Base-by-base conservation (phyloP, 2,113 vertebrate genomes). In the Anolis sagrei region DNA sequence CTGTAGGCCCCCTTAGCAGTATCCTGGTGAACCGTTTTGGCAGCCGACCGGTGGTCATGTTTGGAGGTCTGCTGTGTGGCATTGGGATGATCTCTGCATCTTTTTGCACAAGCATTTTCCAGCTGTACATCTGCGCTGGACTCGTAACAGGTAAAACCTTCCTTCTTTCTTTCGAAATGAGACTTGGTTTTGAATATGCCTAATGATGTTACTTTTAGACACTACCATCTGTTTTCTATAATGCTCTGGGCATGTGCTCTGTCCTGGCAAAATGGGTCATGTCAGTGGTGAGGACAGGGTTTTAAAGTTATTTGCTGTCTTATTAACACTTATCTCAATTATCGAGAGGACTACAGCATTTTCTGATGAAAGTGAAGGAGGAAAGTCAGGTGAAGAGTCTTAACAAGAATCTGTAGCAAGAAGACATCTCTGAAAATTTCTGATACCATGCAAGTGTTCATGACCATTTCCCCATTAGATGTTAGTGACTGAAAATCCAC, bases 21-120 rank as follows among this genome's bases (percentile, higher is more conserved):
- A 89, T 96, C 77, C 87, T 97, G 78, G 97, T 97, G 11, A 95
- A 91, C 76, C 96, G 96, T 82, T 97, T 95, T 79, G 97, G 97
- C 87, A 97, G 97, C 90, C 96, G 97, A 14, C 96, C 97, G 0
- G 91, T 97, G 70, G 97, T 98, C 58, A 97, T 97, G 32, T 62
- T 93, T 0, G 97, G 97, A 70, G 97, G 97, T 74, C 87, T 97
- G 44, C 91, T 97, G 89, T 97, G 96, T 89, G 96, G 94, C 1
- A 49, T 93, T 48, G 96, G 95, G 2, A 97, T 98, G 97, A 91
- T 96, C 61, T 90, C 95, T 2, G 97, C 97, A 0, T 94, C 96
- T 48, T 97, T 97, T 92, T 96, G 93, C 94, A 96, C 87, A 86
- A 96, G 96, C 93, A 97, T 98, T 85, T 73, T 96, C 84, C 96